Evolutionary conservation across 2,888 invertebrate genomes (phyloP), one percentile per base, ranked within the genome.

Genomic region (Lasius platythorax): DNA sequence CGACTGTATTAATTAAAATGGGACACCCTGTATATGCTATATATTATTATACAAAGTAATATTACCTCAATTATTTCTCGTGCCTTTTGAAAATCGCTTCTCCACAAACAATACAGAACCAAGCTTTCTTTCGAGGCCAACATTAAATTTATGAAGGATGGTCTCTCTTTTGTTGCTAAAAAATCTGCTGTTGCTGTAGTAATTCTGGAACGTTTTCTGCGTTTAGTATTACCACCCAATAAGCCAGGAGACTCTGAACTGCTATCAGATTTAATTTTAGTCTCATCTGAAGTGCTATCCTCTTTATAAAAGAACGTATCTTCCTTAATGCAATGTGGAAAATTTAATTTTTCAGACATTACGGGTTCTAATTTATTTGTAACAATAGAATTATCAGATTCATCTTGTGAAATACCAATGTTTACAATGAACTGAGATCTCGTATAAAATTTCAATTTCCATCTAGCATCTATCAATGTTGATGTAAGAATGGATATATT

Each of bases 11-110:
- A 37, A 37, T 37, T 37, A 37, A 37, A 37, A 37, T 37, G 5
- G 37, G 37, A 37, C 37, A 37, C 37, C 30, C 30, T 37, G 4
- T 37, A 67, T 33, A 12, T 28, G n/a, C 2, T 63, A 33, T 66
- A 33, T 1, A 75, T 66, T 75, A 23, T 73, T 95, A 76, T 92
- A 70, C 75, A 82, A 85, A 84, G 46, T 3, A 15, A 70, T 93
- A 95, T 96, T 95, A 98, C 98, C 97, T 98, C 96, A 90, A 98
- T 96, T 85, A 98, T 97, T 95, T 98, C 97, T 91, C 97, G 96
- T 0, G 98, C 98, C 95, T 97, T 97, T 8, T 96, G 96, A 88
- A 97, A 97, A 93, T 98, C 97, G 83, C 96, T 96, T 85, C 97
- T 96, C 91, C 97, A 97, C 63, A 98, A 95, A 64, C 98, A 98